These are phyloP conservation scores for Oxyruncus cristatus DNA, from an alignment of 2,113 vertebrate genomes.

Conservation along the genomic window DNA sequence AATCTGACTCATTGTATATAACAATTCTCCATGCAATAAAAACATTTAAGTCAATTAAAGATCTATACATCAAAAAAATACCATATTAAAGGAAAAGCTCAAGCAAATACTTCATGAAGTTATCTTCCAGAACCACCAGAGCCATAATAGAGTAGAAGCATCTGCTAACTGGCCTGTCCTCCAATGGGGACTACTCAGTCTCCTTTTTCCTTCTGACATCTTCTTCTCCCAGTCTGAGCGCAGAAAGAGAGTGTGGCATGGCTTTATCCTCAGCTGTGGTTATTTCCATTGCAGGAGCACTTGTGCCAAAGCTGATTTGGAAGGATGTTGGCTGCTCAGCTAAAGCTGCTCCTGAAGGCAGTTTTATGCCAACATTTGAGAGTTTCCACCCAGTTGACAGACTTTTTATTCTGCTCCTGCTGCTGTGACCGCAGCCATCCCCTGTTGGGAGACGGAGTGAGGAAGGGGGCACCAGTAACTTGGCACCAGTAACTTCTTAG, in stretches of 20 bases:
- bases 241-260: rapidly evolving
- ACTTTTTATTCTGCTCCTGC: neutral
- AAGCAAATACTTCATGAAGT: neutral
- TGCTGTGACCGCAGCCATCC: neutral
- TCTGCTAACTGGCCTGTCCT: neutral
- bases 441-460: neutral
- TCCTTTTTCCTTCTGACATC: neutral
- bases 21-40: neutral
- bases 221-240: neutral
- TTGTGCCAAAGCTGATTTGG: neutral
- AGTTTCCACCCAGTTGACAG: neutral
- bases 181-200: neutral
- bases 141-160: neutral
- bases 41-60: neutral
- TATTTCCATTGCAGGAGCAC: neutral
- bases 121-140: neutral
- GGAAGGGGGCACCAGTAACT: neutral
- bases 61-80: neutral
- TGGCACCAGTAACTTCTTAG: neutral
- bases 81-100: neutral
- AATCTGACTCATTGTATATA: conserved; percentile 1
- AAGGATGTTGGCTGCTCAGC: neutral
- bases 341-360: neutral
- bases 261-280: neutral
- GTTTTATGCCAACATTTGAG: neutral